These are phyloP conservation scores for Esox masquinongy DNA, from an alignment of 2,797 vertebrate genomes.

Conservation along the genomic window DNA sequence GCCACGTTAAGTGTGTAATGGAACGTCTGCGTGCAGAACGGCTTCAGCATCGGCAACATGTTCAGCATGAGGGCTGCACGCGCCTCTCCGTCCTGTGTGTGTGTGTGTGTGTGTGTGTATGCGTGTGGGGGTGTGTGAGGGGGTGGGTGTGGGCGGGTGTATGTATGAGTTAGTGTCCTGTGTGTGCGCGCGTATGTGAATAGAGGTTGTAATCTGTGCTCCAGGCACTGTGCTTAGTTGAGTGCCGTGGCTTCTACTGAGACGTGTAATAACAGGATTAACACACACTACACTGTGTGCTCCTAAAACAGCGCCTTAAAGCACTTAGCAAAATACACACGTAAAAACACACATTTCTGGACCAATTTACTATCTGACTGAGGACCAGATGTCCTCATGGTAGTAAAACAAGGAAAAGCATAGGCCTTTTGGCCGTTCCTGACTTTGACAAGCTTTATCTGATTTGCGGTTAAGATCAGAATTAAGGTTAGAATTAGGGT, in stretches of 20 bases:
- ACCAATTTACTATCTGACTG: too few relatives aligned
- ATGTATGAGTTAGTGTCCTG: not conserved
- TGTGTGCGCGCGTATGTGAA: slow-evolving; percentile 24
- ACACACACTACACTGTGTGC: slow-evolving; percentile 51
- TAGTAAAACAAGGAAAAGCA: too few relatives aligned
- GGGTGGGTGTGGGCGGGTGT: not conserved
- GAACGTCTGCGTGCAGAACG: slow-evolving; percentile 65
- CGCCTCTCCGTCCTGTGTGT: slow-evolving; percentile 22
- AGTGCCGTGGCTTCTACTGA: slow-evolving; percentile 62
- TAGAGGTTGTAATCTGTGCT: slow-evolving; percentile 62
- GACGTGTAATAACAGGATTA: slow-evolving; percentile 71
- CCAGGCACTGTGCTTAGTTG: slow-evolving; percentile 62
- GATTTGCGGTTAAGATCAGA: too few relatives aligned
- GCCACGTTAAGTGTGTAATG: slow-evolving; percentile 62
- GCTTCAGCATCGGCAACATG: slow-evolving; percentile 59
- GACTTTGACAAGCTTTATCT: too few relatives aligned
- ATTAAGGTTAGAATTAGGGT: too few relatives aligned
- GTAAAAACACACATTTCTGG: not conserved
- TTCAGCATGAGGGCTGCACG: slow-evolving; percentile 49
- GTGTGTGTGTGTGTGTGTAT: slow-evolving; percentile 1
- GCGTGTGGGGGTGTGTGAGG: not conserved
- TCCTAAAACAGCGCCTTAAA: slow-evolving; percentile 52
- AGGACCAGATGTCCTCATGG: too few relatives aligned
- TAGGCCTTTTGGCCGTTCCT: too few relatives aligned
- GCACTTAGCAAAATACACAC: slow-evolving; percentile 23